Base-by-base conservation (phyloP, 2,797 vertebrate genomes). In the Perodicticus potto region DNA sequence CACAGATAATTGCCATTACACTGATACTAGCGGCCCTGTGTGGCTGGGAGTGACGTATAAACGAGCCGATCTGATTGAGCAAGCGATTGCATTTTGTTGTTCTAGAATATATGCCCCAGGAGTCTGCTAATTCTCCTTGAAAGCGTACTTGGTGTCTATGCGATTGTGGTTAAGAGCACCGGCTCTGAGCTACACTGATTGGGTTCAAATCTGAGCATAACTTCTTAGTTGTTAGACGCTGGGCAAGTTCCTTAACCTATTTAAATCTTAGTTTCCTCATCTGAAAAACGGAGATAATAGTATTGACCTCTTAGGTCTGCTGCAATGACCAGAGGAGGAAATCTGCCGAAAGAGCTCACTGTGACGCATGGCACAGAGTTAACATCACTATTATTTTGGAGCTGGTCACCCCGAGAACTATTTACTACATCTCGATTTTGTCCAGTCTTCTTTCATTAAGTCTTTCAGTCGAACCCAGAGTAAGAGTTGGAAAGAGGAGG, bases 1-100 rank as follows among this genome's bases (percentile, higher is more conserved):
- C 98, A 96, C 70, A 97, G 97, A 7, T 98, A 98, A 98, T 98
- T 98, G 97, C 96, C 95, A 96, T 98, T 96, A 98, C 97, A 96
- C 96, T 96, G 98, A 97, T 97, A 96, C 97, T 45, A 65, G 94
- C 91, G 88, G 96, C 98, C 97, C 94, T 37, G 86, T 7, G 85
- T 95, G 97, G 97, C 97, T 92, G 82, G 80, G 94, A 98, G 98
- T 78, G 90, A 97, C 73, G 89, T 74, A 94, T 94, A 96, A 97
- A 97, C 49, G 96, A 96, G 95, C 84, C 65, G 9, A 27, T 93
- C 94, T 45, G 96, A 96, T 59, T 86, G 27, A 12, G 61, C 76
- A 93, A 93, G 89, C 72, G 96, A 90, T 53, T 57, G 87, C 49
- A 94, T 91, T 96, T 53, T 69, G 76, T 59, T 94, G 59, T 90